phyloP scores from a whole-genome alignment of 2,888 invertebrate genomes.

The Adineta ricciae region DNA sequence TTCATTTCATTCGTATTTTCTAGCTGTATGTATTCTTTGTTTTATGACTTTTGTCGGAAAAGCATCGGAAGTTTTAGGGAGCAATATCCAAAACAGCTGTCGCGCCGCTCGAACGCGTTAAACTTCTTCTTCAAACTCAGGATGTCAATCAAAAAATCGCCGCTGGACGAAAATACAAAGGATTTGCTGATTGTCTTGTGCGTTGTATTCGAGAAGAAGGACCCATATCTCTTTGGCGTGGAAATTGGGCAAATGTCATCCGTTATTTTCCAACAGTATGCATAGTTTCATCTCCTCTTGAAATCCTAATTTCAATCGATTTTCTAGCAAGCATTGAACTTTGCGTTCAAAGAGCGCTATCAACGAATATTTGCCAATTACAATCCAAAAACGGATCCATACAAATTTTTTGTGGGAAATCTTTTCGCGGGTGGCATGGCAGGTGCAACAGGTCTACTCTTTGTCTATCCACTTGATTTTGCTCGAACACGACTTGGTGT shows the following conservation, averaged over 20 bases:
- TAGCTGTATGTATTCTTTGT: neutral
- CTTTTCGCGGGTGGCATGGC: conserved; percentile 76
- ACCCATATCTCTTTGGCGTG: conserved; percentile 42
- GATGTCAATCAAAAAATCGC: conserved; percentile 20
- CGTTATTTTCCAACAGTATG: conserved; percentile 34
- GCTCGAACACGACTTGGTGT: conserved; percentile 67
- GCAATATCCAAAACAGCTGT: conserved; percentile 85
- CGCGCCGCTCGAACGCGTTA: conserved; percentile 87
- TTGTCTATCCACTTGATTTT: conserved; percentile 87
- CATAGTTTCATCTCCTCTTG: no score
- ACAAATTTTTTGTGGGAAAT: conserved; percentile 53
- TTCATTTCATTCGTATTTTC: neutral
- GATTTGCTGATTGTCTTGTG: conserved; percentile 41
- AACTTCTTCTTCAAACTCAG: conserved; percentile 73
- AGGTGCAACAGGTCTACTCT: conserved; percentile 81
- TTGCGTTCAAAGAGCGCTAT: conserved; percentile 65
- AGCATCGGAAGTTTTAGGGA: no score
- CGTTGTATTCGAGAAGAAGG: conserved; percentile 40
- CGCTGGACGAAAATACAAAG: conserved; percentile 38
- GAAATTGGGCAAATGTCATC: conserved; percentile 46
- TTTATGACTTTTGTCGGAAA: neutral
- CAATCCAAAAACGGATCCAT: conserved; percentile 20
- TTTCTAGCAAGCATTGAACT: conserved; percentile 69
- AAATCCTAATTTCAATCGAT: conserved; percentile 66
- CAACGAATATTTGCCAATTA: conserved; percentile 32